Percentiles rank a stretch among this genome's conserved stretches.
phyloP scores from a whole-genome alignment of 2,113 vertebrate species.

The Urocynchramus pylzowi region DNA sequence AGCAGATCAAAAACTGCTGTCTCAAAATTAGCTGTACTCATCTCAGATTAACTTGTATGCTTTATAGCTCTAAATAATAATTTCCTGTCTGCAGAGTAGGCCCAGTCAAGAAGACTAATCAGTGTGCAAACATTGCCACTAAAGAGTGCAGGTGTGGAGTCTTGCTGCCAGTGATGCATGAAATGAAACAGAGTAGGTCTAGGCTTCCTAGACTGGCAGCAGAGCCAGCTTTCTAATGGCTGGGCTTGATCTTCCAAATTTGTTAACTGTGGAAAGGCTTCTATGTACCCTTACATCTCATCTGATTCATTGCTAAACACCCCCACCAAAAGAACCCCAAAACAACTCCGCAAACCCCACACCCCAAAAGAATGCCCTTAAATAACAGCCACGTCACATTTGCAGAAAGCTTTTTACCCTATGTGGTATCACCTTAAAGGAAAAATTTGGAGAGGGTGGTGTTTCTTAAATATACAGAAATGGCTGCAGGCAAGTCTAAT shows the following conservation, averaged over 20 bases:
- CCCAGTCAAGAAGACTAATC: constrained; percentile 33
- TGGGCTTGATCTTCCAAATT: neutral
- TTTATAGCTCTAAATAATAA: constrained; percentile 28
- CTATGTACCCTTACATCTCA: neutral
- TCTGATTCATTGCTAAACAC: neutral
- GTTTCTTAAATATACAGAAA: neutral
- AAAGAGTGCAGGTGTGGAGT: neutral
- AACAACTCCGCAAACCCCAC: neutral
- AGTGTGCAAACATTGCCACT: neutral
- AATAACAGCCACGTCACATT: neutral
- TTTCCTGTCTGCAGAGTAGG: constrained; percentile 25
- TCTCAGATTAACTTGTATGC: constrained; percentile 18
- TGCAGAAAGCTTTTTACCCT: neutral
- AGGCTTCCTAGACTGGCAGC: neutral
- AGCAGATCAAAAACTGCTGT: constrained; percentile 2
- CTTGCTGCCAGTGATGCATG: constrained; percentile 10
- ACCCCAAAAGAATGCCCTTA: neutral
- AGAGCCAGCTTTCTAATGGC: neutral
- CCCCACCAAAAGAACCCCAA: rapidly evolving
- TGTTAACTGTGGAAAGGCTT: neutral
- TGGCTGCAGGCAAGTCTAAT: neutral
- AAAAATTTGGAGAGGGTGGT: neutral
- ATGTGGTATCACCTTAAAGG: neutral
- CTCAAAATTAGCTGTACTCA: neutral
- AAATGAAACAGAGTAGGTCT: neutral